phyloP scores from a whole-genome alignment of 2,113 vertebrate genomes.

The Pandion haliaetus region DNA sequence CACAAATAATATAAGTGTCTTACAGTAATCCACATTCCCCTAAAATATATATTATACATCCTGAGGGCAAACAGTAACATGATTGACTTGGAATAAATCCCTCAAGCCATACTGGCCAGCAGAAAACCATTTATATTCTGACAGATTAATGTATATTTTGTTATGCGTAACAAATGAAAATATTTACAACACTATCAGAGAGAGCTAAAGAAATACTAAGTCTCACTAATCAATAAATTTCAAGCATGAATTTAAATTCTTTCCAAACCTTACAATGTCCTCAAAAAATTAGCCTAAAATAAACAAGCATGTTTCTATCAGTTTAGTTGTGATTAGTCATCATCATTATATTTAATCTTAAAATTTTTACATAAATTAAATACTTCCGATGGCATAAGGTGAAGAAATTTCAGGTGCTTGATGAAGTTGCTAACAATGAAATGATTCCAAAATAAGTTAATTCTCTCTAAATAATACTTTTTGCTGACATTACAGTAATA shows the following conservation, averaged over 20 bases:
- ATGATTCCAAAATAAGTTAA: not conserved
- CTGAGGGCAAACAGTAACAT: slow-evolving; percentile 73
- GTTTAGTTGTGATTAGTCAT: not conserved
- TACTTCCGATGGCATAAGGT: not conserved
- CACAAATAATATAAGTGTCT: slow-evolving; percentile 83
- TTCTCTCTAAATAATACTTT: not conserved
- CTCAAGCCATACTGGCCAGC: slow-evolving; percentile 76
- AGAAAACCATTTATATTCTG: slow-evolving; percentile 79
- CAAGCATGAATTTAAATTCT: slow-evolving; percentile 60
- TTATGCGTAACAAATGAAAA: slow-evolving; percentile 79
- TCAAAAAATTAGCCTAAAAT: slow-evolving; percentile 21
- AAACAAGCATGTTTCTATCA: slow-evolving; percentile 3
- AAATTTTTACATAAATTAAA: not conserved
- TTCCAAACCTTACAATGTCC: not conserved
- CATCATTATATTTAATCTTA: not conserved
- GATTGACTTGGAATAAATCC: slow-evolving; percentile 77
- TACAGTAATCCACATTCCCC: slow-evolving; percentile 73
- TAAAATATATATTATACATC: slow-evolving; percentile 81
- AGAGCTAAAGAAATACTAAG: slow-evolving; percentile 77
- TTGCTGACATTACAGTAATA: not conserved
- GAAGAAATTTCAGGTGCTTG: not conserved
- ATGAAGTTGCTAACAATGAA: not conserved
- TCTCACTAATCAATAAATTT: slow-evolving; percentile 70
- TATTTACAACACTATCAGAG: slow-evolving; percentile 76
- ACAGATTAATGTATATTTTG: slow-evolving; percentile 78